These are phyloP conservation scores for Hydrotaea diabolus DNA, from an alignment of 2,888 invertebrate species.

Conservation along the genomic window DNA sequence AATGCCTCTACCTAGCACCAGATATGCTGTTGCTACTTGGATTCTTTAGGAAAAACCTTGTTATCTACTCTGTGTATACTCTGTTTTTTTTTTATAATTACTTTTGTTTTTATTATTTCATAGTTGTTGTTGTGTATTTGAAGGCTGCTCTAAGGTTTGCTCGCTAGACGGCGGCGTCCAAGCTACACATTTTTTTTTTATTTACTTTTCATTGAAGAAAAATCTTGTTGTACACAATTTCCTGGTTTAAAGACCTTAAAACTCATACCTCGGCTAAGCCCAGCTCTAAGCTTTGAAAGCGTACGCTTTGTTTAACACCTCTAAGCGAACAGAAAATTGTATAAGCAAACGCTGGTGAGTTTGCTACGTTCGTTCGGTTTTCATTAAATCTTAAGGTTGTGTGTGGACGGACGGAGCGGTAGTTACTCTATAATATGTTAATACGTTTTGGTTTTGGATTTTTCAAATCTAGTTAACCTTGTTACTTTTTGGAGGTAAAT, in stretches of 20 bases:
- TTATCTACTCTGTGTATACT: constrained; percentile 9
- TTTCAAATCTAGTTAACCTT: constrained; percentile 54
- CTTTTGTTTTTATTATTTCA: constrained; percentile 17
- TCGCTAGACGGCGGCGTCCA: not conserved
- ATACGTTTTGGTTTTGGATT: constrained; percentile 41
- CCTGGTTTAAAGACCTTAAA: constrained; percentile 66
- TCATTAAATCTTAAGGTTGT: constrained; percentile 48
- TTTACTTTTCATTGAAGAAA: constrained; percentile 55
- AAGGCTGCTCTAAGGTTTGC: constrained; percentile 35
- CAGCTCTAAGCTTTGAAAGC: not conserved
- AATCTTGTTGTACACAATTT: constrained; percentile 56
- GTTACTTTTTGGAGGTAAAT: constrained; percentile 50
- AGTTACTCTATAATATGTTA: constrained; percentile 50
- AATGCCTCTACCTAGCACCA: too few relatives aligned
- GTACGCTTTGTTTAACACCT: constrained; percentile 55
- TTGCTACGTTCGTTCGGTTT: not conserved
- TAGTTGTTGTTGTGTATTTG: too few relatives aligned
- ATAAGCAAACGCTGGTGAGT: not conserved
- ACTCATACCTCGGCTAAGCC: too few relatives aligned
- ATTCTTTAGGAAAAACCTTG: constrained; percentile 58
- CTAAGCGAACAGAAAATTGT: not conserved
- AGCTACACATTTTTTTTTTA: not conserved
- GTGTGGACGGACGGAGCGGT: not conserved
- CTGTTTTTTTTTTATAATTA: constrained; percentile 16
- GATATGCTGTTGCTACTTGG: too few relatives aligned